Percentiles rank a stretch among this genome's conserved stretches.
These are phyloP conservation scores for Carduelis carduelis DNA, from an alignment of 2,797 vertebrate genomes.

Conservation along the genomic window DNA sequence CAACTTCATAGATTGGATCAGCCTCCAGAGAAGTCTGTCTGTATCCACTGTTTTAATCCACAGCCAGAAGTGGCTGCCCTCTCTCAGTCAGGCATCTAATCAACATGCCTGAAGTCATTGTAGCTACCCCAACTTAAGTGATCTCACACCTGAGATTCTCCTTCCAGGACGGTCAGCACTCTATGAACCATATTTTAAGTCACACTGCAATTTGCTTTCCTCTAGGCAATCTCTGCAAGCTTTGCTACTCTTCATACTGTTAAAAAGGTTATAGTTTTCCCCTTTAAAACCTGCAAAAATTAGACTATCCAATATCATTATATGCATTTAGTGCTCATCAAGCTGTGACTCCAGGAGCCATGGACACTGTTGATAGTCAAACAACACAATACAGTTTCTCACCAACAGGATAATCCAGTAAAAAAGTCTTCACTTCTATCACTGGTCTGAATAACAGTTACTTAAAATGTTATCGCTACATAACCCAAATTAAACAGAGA, in stretches of 20 bases:
- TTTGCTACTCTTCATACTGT: background rate
- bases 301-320: background rate
- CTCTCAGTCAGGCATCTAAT: background rate
- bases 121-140: background rate
- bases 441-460: background rate
- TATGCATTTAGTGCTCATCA: background rate
- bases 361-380: background rate
- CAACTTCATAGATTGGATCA: background rate
- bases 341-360: background rate
- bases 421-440: background rate
- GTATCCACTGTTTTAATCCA: background rate
- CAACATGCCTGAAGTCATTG: rapidly evolving
- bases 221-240: background rate
- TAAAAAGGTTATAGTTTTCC: background rate
- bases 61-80: background rate
- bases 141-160: background rate
- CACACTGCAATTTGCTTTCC: background rate
- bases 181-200: background rate
- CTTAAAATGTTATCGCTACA: background rate
- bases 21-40: background rate
- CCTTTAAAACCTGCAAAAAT: background rate
- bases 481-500: background rate
- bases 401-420: background rate
- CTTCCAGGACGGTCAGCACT: rapidly evolving
- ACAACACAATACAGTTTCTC: background rate